Conservation (phyloP, 1,140 invertebrate species). For the Brachionus koreanus region DNA sequence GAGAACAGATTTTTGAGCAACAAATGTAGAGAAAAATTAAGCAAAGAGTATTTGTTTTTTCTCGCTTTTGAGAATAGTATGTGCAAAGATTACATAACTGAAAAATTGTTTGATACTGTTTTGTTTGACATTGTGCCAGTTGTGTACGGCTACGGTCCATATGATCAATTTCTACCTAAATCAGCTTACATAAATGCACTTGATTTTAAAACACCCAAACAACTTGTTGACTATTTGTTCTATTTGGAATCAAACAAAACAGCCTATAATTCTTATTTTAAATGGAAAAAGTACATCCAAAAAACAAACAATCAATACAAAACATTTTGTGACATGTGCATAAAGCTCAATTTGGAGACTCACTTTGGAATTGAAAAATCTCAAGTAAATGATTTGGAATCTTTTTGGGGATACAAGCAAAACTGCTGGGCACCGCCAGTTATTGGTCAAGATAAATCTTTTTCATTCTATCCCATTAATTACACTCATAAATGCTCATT, state of each 20-base stretch:
- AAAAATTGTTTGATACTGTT: constrained; percentile 51
- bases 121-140: not conserved
- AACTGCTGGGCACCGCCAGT: not conserved
- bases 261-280: constrained; percentile 43
- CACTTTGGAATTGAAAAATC: constrained; percentile 22
- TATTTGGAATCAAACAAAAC: constrained; percentile 12
- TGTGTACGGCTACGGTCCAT: constrained; percentile 4
- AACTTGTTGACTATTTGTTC: constrained; percentile 28
- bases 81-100: constrained; percentile 55
- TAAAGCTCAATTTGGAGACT: constrained; percentile 13
- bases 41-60: constrained; percentile 25
- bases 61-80: constrained; percentile 54
- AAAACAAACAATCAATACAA: not conserved
- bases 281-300: constrained; percentile 43
- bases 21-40: not conserved
- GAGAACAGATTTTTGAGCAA: not conserved
- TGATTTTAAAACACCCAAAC: constrained; percentile 23
- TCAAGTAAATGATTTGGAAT: constrained; percentile 16
- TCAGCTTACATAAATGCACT: constrained; percentile 43
- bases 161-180: not conserved
- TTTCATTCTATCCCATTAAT: no score
- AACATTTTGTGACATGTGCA: constrained; percentile 42
- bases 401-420: constrained; percentile 27
- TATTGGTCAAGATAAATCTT: no score
- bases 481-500: no score